Conservation (phyloP, 1,140 invertebrate genomes). For the Cydia strobilella region DNA sequence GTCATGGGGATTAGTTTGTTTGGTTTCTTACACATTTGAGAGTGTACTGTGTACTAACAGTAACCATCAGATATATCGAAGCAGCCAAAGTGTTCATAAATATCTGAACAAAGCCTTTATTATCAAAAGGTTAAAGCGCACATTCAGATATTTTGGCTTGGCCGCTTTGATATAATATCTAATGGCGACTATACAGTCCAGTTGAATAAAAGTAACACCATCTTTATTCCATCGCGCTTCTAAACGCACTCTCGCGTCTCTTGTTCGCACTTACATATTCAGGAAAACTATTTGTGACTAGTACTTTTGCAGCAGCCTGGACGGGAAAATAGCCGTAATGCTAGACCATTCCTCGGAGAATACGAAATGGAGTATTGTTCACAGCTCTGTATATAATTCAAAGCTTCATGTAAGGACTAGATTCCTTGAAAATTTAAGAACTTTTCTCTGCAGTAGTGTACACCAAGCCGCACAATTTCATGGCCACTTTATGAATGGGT, state of each 20-base stretch:
- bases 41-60: no score
- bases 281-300: neutral
- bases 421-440: no score
- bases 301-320: neutral
- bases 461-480: no score
- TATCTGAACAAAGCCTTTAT: no score
- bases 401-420: neutral
- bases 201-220: neutral
- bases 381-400: neutral
- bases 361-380: conserved; percentile 14
- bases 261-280: neutral
- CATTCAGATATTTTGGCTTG: no score
- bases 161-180: no score
- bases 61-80: no score
- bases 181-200: neutral
- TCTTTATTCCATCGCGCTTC: neutral
- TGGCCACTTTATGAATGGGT: no score
- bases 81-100: no score
- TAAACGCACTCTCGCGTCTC: neutral
- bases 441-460: no score
- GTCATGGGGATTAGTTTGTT: neutral
- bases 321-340: neutral
- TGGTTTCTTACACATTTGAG: neutral
- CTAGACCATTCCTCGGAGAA: neutral
- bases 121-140: no score